Base-by-base conservation (phyloP, 2,888 invertebrate genomes). In the Temnothorax ravouxi region DNA sequence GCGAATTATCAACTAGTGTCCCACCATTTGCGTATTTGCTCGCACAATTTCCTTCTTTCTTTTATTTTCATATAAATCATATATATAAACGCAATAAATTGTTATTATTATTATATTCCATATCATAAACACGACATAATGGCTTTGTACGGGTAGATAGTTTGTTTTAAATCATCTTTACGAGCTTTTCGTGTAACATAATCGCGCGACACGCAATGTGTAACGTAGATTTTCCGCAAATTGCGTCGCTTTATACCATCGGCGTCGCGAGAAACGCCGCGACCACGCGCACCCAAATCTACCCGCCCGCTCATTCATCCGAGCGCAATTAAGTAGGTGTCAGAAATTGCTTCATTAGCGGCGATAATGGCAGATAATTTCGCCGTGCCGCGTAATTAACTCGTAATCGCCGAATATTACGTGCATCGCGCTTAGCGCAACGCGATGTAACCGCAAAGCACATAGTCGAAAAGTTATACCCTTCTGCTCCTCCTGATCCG, bases 321-420 rank as follows among this genome's bases (percentile, higher is more conserved):
- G 34, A 71, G 72, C 29, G 47, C 67, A 76, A 88, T 86, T 83
- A 83, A 80, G 54, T 72, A 75, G 71, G 72, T 80, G 79, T 76
- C 84, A 81, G 84, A 84, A 54, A 83, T 66, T 64, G 71, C 74
- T 61, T 44, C 64, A 66, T 64, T 76, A 71, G 72, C 62, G n/a
- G 21, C 79, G 81, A 83, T 84, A 87, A 87, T 74, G 71, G 44
- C 64, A 62, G 80, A 87, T 87, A 82, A 75, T 81, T 85, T 52
- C 61, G 64, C 76, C 62, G 50, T 69, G 66, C 52, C 75, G 61
- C 47, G 54, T 83, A 81, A 88, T 88, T 87, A 88, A 87, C 85
- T 64, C 80, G 56, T 69, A 52, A 84, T 77, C 79, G 56, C 29
- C 72, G 79, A 80, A 80, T 80, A 80, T 80, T 80, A 80, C 79